A percentile compares a stretch with the other conserved stretches of the same genome.
Evolutionary conservation across 2,113 vertebrate genomes (phyloP).

Genomic region (Heliornis fulica): DNA sequence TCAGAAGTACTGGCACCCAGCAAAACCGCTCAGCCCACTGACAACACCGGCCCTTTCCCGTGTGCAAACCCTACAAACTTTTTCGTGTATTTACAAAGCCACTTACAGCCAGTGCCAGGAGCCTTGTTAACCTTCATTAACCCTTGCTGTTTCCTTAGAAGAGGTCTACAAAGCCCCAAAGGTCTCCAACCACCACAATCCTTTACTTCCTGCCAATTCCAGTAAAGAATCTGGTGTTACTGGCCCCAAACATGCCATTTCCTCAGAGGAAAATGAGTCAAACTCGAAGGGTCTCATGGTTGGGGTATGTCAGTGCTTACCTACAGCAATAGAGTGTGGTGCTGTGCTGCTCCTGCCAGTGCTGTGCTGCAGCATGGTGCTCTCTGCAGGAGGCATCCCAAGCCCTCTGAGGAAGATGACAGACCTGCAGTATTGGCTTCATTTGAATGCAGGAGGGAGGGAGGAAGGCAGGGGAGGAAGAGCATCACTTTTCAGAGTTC

Average conservation of each 20-base stretch:
- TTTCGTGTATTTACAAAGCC: background rate
- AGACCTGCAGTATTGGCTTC: background rate
- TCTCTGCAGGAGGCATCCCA: background rate
- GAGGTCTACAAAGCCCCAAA: background rate
- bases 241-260: background rate
- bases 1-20: background rate
- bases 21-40: background rate
- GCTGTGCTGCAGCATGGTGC: background rate
- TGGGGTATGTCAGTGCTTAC: background rate
- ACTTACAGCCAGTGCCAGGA: background rate
- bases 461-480: background rate
- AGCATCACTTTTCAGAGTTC: background rate
- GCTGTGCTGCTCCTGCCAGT: background rate
- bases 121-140: background rate
- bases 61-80: background rate
- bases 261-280: background rate
- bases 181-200: background rate
- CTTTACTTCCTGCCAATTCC: background rate
- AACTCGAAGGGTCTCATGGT: background rate
- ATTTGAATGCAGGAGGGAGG: background rate
- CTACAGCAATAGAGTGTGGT: background rate
- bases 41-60: background rate
- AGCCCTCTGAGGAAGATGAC: background rate
- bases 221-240: background rate
- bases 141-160: background rate